Base-by-base conservation (phyloP, 2,888 invertebrate genomes). In the Cybosia mesomella region DNA sequence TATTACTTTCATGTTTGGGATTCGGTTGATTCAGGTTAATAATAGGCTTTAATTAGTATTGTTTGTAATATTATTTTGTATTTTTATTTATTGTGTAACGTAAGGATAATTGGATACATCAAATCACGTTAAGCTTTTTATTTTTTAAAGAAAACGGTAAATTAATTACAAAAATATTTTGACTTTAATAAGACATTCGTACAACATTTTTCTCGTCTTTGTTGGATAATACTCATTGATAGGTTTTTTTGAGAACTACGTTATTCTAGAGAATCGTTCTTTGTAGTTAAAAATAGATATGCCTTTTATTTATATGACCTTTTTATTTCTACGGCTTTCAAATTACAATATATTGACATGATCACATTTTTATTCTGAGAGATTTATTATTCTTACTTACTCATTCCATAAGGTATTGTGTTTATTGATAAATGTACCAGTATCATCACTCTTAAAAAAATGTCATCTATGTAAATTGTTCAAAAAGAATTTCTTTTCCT, bases 11-110 rank as follows among this genome's bases (percentile, higher is more conserved):
- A 70, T 73, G 68, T 71, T 72, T n/a, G 24, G 39, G 34, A 72
- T 79, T 76, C 18, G 68, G 70, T 71, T 71, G 69, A 78, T 76
- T 77, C 70, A 70, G 69, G 75, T 80, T 74, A 72, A 82, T 80
- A 75, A 70, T 70, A 49, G 57, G 18, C 24, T 58, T 43, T 77
- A 76, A 77, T 82, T 80, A 82, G 71, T 73, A 67, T 73, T 70
- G 39, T 71, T 73, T 68, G 24, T 61, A 70, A 73, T 53, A 49
- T 24, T 49, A n/a, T 49, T 49, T 49, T 18, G 18, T 18, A 49
- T 53, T 57, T 72, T 64, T 67, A 57, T 72, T 64, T 67, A 57
- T 66, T 66, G 58, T 64, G 60, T 69, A 43, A 67, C 13, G 36
- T 28, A 28, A 21, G 49, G 32, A 8, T 55, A 67, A 67, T 57